These are phyloP conservation scores for Drosophila setosimentum DNA, from an alignment of 2,888 invertebrate genomes.

Conservation along the genomic window DNA sequence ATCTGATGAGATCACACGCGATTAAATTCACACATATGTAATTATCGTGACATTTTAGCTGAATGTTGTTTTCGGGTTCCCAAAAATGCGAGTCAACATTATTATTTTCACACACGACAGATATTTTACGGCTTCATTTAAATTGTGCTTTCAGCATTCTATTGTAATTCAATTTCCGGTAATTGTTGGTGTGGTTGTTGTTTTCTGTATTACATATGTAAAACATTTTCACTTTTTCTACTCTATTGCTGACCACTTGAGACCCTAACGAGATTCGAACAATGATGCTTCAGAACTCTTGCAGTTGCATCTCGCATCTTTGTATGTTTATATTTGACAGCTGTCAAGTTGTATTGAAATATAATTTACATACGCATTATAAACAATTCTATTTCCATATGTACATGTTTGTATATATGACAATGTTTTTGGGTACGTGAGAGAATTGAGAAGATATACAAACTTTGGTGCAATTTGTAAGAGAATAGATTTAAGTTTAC, in stretches of 20 bases:
- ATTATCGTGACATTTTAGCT: constrained; percentile 46
- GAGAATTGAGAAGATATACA: constrained; percentile 41
- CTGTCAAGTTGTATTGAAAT: constrained; percentile 67
- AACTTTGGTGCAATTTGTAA: constrained; percentile 16
- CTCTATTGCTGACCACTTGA: constrained; percentile 40
- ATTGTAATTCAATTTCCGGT: constrained; percentile 71
- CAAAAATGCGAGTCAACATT: constrained; percentile 24
- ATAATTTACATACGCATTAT: constrained; percentile 63
- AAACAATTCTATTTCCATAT: constrained; percentile 29
- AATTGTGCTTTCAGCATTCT: constrained; percentile 59
- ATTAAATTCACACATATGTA: constrained; percentile 29
- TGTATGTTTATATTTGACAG: constrained; percentile 61
- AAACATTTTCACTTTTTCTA: constrained; percentile 69
- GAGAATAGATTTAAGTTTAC: not conserved
- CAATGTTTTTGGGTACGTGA: constrained; percentile 46
- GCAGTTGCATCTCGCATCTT: constrained; percentile 42
- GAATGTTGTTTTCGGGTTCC: constrained; percentile 16
- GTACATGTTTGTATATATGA: not conserved
- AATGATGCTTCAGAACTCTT: constrained; percentile 51
- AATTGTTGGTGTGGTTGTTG: constrained; percentile 17
- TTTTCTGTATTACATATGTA: constrained; percentile 36
- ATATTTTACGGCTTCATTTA: constrained; percentile 28
- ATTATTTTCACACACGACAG: constrained; percentile 23
- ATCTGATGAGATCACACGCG: constrained; percentile 51
- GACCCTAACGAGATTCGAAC: constrained; percentile 36